These are phyloP conservation scores for Microtus montanus DNA, from an alignment of 2,113 vertebrate genomes.

Conservation along the genomic window DNA sequence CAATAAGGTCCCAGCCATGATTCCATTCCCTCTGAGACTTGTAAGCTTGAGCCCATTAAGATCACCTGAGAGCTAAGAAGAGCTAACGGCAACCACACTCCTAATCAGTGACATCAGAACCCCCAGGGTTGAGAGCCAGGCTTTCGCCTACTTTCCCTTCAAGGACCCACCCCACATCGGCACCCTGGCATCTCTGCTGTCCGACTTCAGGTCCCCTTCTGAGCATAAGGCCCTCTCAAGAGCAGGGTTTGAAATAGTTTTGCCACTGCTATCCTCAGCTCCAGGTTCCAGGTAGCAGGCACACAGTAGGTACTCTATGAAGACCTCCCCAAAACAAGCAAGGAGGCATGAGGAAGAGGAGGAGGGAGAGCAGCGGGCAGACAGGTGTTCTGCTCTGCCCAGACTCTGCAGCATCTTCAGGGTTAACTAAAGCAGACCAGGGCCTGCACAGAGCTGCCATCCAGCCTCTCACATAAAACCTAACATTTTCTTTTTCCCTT, in stretches of 20 bases:
- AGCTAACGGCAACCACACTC: accelerated
- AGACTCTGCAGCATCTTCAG: neutral
- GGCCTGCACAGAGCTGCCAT: neutral
- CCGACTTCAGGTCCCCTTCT: neutral
- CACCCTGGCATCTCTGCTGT: neutral
- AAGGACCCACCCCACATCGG: accelerated
- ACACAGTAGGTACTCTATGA: neutral
- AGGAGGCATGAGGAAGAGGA: neutral
- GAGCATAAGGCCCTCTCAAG: neutral
- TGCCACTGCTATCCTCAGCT: neutral
- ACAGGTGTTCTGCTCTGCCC: no score
- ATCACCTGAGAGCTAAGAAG: neutral
- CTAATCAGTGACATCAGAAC: neutral
- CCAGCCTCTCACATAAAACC: neutral
- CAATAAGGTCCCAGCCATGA: neutral
- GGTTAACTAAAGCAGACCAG: neutral
- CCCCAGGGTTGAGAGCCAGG: neutral
- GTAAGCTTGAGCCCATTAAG: neutral
- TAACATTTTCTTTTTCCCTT: neutral
- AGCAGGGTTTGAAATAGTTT: neutral
- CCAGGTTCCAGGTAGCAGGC: no score
- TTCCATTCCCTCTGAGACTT: neutral
- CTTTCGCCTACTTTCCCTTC: neutral
- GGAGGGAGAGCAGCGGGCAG: neutral
- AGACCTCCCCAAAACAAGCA: neutral